Conservation (phyloP, 2,113 vertebrate species). For the Pantherophis guttatus region DNA sequence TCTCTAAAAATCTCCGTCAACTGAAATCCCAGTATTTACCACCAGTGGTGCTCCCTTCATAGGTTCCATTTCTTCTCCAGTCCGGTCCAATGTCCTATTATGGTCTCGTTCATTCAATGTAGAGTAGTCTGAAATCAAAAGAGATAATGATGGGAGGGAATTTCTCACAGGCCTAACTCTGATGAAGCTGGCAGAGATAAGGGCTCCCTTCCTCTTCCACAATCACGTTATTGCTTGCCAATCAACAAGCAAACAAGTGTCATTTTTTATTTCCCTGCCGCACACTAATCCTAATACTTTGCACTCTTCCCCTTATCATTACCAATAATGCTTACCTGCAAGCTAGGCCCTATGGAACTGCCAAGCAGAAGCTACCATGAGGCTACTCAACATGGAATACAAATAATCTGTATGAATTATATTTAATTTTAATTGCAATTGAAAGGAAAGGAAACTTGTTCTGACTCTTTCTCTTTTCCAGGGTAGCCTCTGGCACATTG, state of each 20-base stretch:
- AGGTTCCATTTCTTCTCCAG: conserved; percentile 81
- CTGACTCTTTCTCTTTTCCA: neutral
- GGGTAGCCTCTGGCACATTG: neutral
- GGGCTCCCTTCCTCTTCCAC: neutral
- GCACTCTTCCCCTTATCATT: neutral
- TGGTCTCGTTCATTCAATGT: conserved; percentile 88
- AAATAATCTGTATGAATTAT: neutral
- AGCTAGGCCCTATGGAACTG: neutral
- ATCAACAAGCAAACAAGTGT: neutral
- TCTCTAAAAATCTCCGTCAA: neutral
- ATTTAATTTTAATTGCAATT: neutral
- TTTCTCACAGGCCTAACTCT: neutral
- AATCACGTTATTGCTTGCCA: neutral
- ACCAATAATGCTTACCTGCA: neutral
- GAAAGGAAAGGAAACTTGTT: neutral
- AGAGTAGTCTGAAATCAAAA: conserved; percentile 75
- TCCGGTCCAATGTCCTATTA: conserved; percentile 84
- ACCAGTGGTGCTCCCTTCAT: conserved; percentile 76
- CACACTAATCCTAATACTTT: neutral
- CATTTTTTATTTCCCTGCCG: neutral
- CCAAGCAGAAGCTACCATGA: neutral
- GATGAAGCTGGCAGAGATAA: neutral
- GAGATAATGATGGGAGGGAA: neutral
- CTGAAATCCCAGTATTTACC: conserved; percentile 47
- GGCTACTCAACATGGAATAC: neutral